A percentile compares a stretch with the other conserved stretches of the same genome.
phyloP scores from a whole-genome alignment of 2,888 invertebrate species.

The Acrobasis consociella region DNA sequence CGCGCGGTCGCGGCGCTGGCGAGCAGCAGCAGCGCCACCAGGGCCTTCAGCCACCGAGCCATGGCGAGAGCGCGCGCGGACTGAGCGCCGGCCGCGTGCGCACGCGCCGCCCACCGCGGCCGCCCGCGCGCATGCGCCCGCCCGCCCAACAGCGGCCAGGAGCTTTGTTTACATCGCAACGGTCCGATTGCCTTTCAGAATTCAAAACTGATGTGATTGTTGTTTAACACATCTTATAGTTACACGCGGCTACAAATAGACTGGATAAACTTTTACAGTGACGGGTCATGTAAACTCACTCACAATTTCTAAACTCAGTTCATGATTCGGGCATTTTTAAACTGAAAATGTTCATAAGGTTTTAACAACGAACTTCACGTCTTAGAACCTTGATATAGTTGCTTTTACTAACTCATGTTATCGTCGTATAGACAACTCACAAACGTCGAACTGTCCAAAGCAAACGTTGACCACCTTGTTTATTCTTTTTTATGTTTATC shows the following conservation, averaged over 20 bases:
- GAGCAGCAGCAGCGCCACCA: slow-evolving; percentile 80
- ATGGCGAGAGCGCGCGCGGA: slow-evolving; percentile 80
- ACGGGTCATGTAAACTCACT: background rate
- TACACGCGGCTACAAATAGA: slow-evolving; percentile 15
- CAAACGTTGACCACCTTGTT: too few relatives aligned
- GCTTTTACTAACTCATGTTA: too few relatives aligned
- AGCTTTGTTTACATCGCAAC: slow-evolving; percentile 53
- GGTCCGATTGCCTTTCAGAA: slow-evolving; percentile 23
- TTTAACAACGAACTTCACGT: too few relatives aligned
- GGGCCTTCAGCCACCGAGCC: slow-evolving; percentile 79
- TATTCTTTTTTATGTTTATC: too few relatives aligned
- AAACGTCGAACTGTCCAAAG: too few relatives aligned
- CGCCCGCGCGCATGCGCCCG: slow-evolving; percentile 41
- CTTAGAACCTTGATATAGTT: too few relatives aligned
- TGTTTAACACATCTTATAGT: slow-evolving; percentile 21
- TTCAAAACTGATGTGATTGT: slow-evolving; percentile 23
- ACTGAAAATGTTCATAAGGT: too few relatives aligned
- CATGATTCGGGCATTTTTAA: too few relatives aligned
- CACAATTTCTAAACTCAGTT: background rate
- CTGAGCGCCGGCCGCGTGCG: slow-evolving; percentile 60
- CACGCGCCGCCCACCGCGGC: slow-evolving; percentile 50
- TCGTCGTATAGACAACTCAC: too few relatives aligned
- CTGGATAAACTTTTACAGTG: background rate
- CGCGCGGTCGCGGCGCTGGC: slow-evolving; percentile 76
- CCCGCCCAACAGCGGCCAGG: slow-evolving; percentile 42